Conservation (phyloP, 2,797 vertebrate genomes). For the Hemitrygon akajei region DNA sequence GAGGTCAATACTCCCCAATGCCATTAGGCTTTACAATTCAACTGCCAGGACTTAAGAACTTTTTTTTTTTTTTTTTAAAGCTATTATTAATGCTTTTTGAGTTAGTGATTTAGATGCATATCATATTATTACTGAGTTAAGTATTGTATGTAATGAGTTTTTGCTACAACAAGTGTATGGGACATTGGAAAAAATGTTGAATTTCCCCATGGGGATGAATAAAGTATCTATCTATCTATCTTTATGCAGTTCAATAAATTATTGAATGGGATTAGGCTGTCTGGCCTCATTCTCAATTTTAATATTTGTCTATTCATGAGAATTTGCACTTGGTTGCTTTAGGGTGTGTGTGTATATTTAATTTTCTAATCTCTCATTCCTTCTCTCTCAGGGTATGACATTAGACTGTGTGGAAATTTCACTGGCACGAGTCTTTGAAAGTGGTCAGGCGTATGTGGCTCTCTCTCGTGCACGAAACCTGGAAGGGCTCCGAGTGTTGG, state of each 20-base stretch:
- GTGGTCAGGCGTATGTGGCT: slow-evolving; percentile 89
- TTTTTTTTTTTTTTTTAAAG: too few species aligned
- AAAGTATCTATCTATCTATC: too few species aligned
- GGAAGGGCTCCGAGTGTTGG: slow-evolving; percentile 81
- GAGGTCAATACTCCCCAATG: too few species aligned
- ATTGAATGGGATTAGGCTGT: background rate
- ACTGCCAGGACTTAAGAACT: too few species aligned
- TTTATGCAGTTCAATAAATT: background rate
- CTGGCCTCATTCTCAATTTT: background rate
- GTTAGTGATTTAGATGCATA: too few species aligned
- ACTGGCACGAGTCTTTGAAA: slow-evolving; percentile 85
- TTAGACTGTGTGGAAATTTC: slow-evolving; percentile 95
- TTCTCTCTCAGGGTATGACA: slow-evolving; percentile 77
- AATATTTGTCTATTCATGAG: background rate
- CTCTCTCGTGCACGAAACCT: slow-evolving; percentile 82
- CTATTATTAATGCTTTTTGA: too few species aligned
- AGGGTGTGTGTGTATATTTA: background rate
- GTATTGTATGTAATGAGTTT: too few species aligned
- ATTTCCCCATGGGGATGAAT: too few species aligned
- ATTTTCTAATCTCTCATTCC: background rate
- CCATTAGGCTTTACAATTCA: too few species aligned
- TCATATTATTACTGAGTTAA: too few species aligned
- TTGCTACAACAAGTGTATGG: too few species aligned
- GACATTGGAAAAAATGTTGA: too few species aligned
- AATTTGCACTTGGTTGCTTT: background rate